Conservation (phyloP, 2,113 vertebrate genomes). For the Spheniscus mendiculus region DNA sequence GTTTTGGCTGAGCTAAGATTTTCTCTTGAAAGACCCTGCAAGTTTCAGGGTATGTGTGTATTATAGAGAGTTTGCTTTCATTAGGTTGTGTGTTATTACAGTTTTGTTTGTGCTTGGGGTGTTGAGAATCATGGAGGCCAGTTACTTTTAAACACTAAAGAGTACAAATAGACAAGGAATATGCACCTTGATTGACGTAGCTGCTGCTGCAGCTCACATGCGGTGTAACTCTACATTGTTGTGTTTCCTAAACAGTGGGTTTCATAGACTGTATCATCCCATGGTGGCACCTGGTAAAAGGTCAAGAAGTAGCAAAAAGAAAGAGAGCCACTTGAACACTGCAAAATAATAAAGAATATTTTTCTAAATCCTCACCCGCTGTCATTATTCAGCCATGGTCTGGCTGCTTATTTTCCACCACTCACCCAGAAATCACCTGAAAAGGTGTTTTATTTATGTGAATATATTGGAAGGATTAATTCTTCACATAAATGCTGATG, state of each 20-base stretch:
- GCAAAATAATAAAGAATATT: neutral
- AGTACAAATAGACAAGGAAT: neutral
- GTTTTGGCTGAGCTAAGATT: slow-evolving; percentile 42
- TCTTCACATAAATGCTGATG: neutral
- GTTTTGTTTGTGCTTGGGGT: slow-evolving; percentile 23
- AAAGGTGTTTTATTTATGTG: neutral
- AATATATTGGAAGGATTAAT: neutral
- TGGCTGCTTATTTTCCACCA: neutral
- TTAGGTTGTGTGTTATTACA: slow-evolving; percentile 46
- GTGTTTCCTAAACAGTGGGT: neutral
- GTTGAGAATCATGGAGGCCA: neutral
- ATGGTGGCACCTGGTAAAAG: neutral
- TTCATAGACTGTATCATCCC: neutral
- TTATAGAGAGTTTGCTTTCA: slow-evolving; percentile 30
- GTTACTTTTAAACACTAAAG: neutral
- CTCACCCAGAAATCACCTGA: neutral
- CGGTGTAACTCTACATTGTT: neutral
- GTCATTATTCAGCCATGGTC: neutral
- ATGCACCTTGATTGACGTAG: neutral
- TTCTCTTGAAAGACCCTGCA: slow-evolving; percentile 39
- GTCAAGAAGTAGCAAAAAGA: neutral
- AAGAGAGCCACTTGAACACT: neutral
- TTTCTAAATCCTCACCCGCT: neutral
- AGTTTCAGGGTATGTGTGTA: slow-evolving; percentile 27
- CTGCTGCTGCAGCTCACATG: neutral